Evolutionary conservation across 2,113 vertebrate genomes (phyloP).

Genomic region (Tachycineta bicolor): DNA sequence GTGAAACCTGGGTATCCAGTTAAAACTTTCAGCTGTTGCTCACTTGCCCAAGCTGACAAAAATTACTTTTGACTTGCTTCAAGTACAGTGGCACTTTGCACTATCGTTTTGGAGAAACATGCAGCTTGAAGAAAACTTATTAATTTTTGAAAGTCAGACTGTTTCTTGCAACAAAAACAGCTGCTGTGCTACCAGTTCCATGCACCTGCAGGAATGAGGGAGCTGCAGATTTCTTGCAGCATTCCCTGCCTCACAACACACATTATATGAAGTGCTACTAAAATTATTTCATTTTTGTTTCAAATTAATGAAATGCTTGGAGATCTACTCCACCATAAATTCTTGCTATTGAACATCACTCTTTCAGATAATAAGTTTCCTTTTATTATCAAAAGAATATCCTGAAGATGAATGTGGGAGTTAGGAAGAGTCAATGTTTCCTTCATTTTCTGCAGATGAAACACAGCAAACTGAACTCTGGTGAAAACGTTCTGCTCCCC

Average conservation of each 20-base stretch:
- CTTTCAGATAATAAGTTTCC: neutral
- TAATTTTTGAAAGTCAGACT: neutral
- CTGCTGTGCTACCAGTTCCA: neutral
- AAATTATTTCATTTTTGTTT: neutral
- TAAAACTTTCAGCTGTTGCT: neutral
- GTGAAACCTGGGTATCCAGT: neutral
- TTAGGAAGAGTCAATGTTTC: neutral
- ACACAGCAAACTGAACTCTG: accelerated
- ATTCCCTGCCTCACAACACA: neutral
- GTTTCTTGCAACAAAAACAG: neutral
- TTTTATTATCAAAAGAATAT: neutral
- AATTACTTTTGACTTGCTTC: neutral
- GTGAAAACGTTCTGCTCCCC: accelerated
- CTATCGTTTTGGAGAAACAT: neutral
- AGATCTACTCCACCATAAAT: neutral
- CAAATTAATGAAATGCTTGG: neutral
- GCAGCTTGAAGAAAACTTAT: neutral
- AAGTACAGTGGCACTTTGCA: neutral
- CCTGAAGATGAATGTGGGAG: neutral
- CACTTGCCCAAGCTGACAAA: neutral
- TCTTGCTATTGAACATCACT: neutral
- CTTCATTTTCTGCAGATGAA: neutral
- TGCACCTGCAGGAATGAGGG: neutral
- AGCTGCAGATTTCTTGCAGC: neutral
- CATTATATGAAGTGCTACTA: neutral